Base-by-base conservation (phyloP, 2,113 vertebrate species). In the Turnix velox region DNA sequence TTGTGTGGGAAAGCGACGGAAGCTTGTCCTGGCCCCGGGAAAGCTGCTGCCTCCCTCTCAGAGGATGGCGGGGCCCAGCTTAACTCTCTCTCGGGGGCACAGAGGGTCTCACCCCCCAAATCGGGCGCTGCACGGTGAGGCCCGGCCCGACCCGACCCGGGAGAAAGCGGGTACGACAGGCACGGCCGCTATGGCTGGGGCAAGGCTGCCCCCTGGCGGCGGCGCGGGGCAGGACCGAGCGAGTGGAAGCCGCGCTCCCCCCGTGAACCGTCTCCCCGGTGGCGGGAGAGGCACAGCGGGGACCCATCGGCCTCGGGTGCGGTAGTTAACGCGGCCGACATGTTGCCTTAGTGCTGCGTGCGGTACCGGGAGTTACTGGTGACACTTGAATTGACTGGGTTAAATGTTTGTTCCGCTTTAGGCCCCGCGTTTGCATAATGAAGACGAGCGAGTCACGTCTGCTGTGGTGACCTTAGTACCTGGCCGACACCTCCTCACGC, bases 391-490 rank as follows among this genome's bases (percentile, higher is more conserved):
- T 61, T 48, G 73, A 43, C 75, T 42, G 95, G 95, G 97, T 97
- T 94, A 97, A 97, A 72, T 67, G 14, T 88, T 84, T 86, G n/a
- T n/a, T 42, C 83, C 81, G 2, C 78, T 10, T 4, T 0, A 33
- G 74, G 63, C 85, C 14, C 15, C 4, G 23, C 33, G 87, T 97
- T 96, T 96, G 91, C 93, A 62, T 96, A 90, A 97, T 87, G 67
- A 88, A 90, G 93, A 91, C 90, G 93, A 96, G 84, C 48, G 7
- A 94, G 96, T 90, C 91, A 18, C 18, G 12, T 84, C 68, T 75
- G 27, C 82, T 72, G 67, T 8, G 1, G 16, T 37, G 93, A 89
- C 97, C 97, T 95, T 68, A 87, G 68, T 78, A 95, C 92, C 94
- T 95, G 96, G 86, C 86, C 43, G 15, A 31, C 74, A 28, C 91